These are phyloP conservation scores for Eidolon dupreanum DNA, from an alignment of 2,797 vertebrate species.

Conservation along the genomic window DNA sequence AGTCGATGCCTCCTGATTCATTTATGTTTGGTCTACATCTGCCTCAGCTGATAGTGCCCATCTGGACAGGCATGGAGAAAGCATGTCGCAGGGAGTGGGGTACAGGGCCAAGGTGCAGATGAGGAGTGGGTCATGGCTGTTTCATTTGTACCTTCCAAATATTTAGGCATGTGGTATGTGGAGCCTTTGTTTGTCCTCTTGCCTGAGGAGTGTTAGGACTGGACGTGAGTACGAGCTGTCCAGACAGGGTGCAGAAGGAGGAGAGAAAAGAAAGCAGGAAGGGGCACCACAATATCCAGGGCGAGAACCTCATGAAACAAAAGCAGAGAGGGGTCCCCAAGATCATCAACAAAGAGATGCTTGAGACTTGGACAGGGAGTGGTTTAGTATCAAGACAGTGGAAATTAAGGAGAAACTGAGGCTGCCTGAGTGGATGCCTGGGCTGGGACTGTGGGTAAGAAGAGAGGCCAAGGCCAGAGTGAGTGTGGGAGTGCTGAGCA, in stretches of 20 bases:
- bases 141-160: not conserved
- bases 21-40: not conserved
- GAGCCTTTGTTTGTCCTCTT: not conserved
- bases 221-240: not conserved
- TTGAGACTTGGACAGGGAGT: not conserved
- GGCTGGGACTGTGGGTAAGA: not conserved
- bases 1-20: not conserved
- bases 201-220: not conserved
- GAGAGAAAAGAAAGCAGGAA: not conserved
- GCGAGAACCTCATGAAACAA: not conserved
- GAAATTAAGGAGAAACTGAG: not conserved
- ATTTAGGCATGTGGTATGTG: not conserved
- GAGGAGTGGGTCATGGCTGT: not conserved
- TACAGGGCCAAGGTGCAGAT: no score
- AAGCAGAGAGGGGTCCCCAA: not conserved
- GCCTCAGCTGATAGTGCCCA: not conserved
- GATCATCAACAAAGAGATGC: not conserved
- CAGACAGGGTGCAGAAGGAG: not conserved
- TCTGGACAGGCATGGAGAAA: not conserved
- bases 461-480: not conserved
- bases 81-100: not conserved
- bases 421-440: no score
- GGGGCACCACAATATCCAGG: not conserved
- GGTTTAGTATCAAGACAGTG: not conserved
- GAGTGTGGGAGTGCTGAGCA: accelerated